Evolutionary conservation across 1,140 invertebrate genomes (phyloP).

Genomic region (Arctopsyche grandis): DNA sequence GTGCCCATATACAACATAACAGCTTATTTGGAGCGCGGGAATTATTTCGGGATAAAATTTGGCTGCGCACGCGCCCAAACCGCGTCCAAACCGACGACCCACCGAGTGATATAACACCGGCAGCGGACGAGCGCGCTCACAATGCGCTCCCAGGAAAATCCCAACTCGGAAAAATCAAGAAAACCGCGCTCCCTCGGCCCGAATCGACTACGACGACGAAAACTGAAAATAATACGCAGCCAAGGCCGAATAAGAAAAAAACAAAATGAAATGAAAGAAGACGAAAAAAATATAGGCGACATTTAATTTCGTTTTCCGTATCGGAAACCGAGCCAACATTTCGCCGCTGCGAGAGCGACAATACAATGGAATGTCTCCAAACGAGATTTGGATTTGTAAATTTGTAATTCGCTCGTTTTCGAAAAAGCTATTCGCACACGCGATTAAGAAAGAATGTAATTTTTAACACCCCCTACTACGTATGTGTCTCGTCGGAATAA

Average conservation of each 20-base stretch:
- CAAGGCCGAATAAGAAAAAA: slow-evolving; percentile 7
- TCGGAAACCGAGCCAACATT: slow-evolving; percentile 27
- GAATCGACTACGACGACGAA: background rate
- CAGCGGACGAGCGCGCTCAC: background rate
- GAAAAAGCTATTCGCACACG: too few relatives aligned
- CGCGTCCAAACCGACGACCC: background rate
- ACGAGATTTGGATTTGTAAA: slow-evolving; percentile 5
- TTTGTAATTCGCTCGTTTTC: background rate
- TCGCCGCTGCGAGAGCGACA: slow-evolving; percentile 9
- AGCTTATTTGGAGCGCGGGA: slow-evolving; percentile 41
- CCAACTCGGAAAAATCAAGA: too few relatives aligned
- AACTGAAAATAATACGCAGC: background rate
- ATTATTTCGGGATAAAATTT: slow-evolving; percentile 45
- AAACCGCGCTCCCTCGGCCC: background rate
- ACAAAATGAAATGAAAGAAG: background rate
- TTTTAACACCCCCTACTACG: too few relatives aligned
- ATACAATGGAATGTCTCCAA: slow-evolving; percentile 18
- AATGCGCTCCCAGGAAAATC: background rate
- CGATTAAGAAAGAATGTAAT: too few relatives aligned
- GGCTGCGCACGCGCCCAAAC: slow-evolving; percentile 35
- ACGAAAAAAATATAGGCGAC: too few relatives aligned
- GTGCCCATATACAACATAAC: slow-evolving; percentile 44
- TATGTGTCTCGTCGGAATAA: too few relatives aligned
- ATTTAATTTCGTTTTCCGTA: slow-evolving; percentile 30
- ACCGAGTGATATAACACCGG: slow-evolving; percentile 7